Conservation (phyloP, 2,888 invertebrate species). For the Philhelius pedissequus region DNA sequence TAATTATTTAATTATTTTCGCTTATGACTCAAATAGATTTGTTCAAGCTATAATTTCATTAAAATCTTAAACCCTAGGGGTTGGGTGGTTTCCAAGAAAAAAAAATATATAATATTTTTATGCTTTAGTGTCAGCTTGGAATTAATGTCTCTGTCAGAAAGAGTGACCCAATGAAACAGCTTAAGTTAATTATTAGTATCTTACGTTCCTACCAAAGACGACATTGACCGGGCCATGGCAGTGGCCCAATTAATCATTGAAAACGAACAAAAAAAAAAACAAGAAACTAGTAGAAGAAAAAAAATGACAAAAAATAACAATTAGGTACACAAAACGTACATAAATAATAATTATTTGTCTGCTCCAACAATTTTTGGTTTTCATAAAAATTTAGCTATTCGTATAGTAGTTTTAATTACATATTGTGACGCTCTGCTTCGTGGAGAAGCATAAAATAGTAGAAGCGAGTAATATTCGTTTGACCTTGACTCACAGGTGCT, state of each 20-base stretch:
- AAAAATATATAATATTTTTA: background rate
- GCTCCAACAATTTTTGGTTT: conserved; percentile 12
- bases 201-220: conserved; percentile 23
- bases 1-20: too few relatives aligned
- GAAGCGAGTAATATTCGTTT: background rate
- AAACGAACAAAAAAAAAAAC: background rate
- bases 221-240: conserved; percentile 49
- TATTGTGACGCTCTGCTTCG: conserved; percentile 7
- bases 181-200: conserved; percentile 26
- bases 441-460: background rate
- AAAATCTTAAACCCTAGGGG: too few relatives aligned
- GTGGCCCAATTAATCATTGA: conserved; percentile 35
- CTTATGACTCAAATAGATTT: too few relatives aligned
- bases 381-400: background rate
- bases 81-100: background rate
- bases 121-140: background rate
- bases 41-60: too few relatives aligned
- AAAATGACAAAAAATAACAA: background rate
- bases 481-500: conserved; percentile 18
- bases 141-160: background rate
- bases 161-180: conserved; percentile 21
- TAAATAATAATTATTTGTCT: conserved; percentile 8
- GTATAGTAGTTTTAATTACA: background rate
- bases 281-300: background rate
- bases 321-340: conserved; percentile 5